These are phyloP conservation scores for Hyphantria cunea DNA, from an alignment of 1,140 invertebrate species.

Conservation along the genomic window DNA sequence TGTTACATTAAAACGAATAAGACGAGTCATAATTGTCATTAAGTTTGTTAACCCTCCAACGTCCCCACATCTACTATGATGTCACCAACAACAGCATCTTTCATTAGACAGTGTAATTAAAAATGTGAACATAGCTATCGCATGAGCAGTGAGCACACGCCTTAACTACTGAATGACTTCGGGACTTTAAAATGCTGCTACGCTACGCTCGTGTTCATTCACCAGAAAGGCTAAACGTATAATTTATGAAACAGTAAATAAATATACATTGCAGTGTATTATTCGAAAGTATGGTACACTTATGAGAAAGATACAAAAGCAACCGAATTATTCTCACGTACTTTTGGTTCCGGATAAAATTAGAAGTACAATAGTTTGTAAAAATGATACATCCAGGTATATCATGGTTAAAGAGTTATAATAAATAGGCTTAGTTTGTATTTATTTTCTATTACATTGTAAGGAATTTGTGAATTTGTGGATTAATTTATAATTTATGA, in stretches of 20 bases:
- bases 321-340: background rate
- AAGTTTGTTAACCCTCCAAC: background rate
- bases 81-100: constrained; percentile 9
- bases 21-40: too few species aligned
- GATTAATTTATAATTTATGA: too few species aligned
- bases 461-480: too few species aligned
- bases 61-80: background rate
- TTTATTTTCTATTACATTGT: too few species aligned
- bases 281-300: background rate
- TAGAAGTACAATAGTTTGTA: too few species aligned
- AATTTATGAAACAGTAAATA: constrained; percentile 6
- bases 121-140: constrained; percentile 8
- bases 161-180: constrained; percentile 1
- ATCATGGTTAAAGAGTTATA: too few species aligned
- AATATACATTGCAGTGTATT: background rate
- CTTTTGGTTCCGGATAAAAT: too few species aligned
- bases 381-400: too few species aligned
- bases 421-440: too few species aligned
- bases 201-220: constrained; percentile 1
- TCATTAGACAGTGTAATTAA: constrained; percentile 24
- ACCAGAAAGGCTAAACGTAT: background rate
- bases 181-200: constrained; percentile 1
- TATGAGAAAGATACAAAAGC: background rate
- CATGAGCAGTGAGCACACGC: constrained; percentile 4
- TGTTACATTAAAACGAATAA: too few species aligned